Base-by-base conservation (phyloP, 2,797 vertebrate species). In the Gallirallus australis region DNA sequence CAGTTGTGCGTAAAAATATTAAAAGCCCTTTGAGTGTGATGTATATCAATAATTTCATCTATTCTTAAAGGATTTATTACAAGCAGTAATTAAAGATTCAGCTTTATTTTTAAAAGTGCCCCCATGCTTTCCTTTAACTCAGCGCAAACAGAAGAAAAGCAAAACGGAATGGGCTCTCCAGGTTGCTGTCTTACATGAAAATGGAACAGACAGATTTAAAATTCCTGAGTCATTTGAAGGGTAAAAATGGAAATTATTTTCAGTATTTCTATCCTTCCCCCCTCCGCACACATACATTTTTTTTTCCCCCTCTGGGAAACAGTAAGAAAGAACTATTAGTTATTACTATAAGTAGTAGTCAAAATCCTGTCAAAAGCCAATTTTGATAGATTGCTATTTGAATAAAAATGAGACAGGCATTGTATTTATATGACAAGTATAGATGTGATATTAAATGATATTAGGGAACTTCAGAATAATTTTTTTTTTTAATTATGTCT, bases 1-100 rank as follows among this genome's bases (percentile, higher is more conserved):
- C 93, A 94, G 92, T 91, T 95, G 81, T 79, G 86, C 31, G 24
- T 91, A 97, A 96, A 98, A 90, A 91, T 70, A 94, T 92, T 96
- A 97, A 87, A 96, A 96, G 93, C 82, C 69, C 65, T 90, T 94
- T 94, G 82, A 97, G 86, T 88, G 64, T 40, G 50, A 82, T 25
- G 28, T 78, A 61, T 94, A 94, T 86, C 95, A 94, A 28, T 82
- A 83, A 66, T 50, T 70, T 77, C 42, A 68, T 64, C 23, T 82
- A 40, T 89, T 92, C 42, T 53, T 66, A 71, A 90, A 89, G 59
- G 52, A 47, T 60, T 83, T 90, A 89, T 85, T 50, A 48, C 27
- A 57, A 80, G 60, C 3, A 57, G 33, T 61, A 96, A 48, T 68
- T 81, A 88, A 91, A 82, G 7, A 56, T 4, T 40, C 14, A 30